These are phyloP conservation scores for Taeniopygia guttata DNA, from an alignment of 2,797 vertebrate species.

Conservation along the genomic window DNA sequence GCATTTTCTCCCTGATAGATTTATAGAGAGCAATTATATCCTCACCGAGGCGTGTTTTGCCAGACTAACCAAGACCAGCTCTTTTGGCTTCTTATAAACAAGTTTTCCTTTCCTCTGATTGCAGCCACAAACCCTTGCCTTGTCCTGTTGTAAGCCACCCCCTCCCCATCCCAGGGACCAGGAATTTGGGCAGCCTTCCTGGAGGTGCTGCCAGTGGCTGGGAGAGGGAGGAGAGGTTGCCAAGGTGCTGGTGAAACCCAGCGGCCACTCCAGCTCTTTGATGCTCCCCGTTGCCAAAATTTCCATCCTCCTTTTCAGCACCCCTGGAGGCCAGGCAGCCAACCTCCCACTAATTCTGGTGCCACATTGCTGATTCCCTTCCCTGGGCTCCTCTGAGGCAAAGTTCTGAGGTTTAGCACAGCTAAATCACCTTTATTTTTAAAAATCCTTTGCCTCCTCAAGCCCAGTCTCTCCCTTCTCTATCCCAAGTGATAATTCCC, in stretches of 20 bases:
- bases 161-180: not conserved
- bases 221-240: not conserved
- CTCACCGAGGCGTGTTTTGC: not conserved
- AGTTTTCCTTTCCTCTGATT: not conserved
- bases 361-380: rapidly evolving
- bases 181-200: not conserved
- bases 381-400: not conserved
- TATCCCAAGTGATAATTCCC: not conserved
- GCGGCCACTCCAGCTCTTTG: not conserved
- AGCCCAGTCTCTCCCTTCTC: not conserved
- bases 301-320: not conserved
- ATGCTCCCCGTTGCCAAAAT: not conserved
- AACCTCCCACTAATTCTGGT: not conserved
- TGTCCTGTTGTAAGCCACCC: not conserved
- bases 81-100: not conserved
- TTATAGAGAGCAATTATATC: not conserved
- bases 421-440: not conserved
- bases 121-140: not conserved
- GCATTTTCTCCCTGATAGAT: not conserved
- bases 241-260: not conserved
- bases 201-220: not conserved
- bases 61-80: not conserved
- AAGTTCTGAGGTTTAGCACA: not conserved
- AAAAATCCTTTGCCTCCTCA: not conserved
- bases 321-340: not conserved